phyloP scores from a whole-genome alignment of 2,888 invertebrate genomes.

The Agrypnus murinus region DNA sequence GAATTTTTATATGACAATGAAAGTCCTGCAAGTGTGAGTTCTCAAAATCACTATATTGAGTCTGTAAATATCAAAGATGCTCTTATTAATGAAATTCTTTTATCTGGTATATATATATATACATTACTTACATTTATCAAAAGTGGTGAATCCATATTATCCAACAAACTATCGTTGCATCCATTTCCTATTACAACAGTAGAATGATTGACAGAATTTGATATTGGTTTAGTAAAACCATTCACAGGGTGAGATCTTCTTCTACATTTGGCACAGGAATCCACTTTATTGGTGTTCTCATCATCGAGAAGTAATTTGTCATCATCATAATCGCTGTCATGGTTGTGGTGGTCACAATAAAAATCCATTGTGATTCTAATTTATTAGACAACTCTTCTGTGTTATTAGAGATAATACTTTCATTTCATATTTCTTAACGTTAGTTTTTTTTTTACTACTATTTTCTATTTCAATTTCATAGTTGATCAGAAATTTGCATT shows the following conservation, averaged over 20 bases:
- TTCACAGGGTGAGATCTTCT: slow-evolving; percentile 42
- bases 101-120: not conserved
- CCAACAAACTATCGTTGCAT: slow-evolving; percentile 31
- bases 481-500: slow-evolving; percentile 2
- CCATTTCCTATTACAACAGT: slow-evolving; percentile 38
- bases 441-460: too few relatives aligned
- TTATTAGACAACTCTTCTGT: not conserved
- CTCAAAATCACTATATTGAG: slow-evolving; percentile 74
- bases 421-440: not conserved
- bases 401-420: too few relatives aligned
- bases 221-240: slow-evolving; percentile 44
- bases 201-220: slow-evolving; percentile 36
- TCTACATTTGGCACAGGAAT: slow-evolving; percentile 53
- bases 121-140: slow-evolving; percentile 63
- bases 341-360: slow-evolving; percentile 59
- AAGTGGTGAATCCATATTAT: slow-evolving; percentile 65
- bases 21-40: slow-evolving; percentile 67
- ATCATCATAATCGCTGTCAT: slow-evolving; percentile 60
- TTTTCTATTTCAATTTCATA: too few relatives aligned
- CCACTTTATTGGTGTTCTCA: slow-evolving; percentile 61
- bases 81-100: not conserved
- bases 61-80: slow-evolving; percentile 67
- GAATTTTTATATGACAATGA: slow-evolving; percentile 73
- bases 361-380: slow-evolving; percentile 46
- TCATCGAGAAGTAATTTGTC: slow-evolving; percentile 68